Evolutionary conservation across 2,888 invertebrate genomes (phyloP).

Genomic region (Noctua janthe): DNA sequence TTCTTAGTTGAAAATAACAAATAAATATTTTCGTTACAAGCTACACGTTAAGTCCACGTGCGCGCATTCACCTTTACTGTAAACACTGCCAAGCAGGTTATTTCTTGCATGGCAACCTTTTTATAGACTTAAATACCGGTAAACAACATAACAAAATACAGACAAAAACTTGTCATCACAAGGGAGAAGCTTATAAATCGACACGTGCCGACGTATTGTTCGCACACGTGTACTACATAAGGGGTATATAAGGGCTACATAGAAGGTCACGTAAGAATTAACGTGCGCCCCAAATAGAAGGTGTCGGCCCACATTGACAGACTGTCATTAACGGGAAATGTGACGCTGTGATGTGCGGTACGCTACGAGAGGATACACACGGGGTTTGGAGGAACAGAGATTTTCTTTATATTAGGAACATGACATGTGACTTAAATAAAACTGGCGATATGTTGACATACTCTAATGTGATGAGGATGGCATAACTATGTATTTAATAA

Average conservation of each 20-base stretch:
- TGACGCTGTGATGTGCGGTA: conserved; percentile 31
- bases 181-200: conserved; percentile 6
- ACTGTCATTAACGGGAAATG: conserved; percentile 36
- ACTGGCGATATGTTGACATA: neutral
- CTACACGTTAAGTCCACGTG: neutral
- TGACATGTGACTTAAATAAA: neutral
- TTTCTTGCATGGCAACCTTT: neutral
- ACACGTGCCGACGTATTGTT: conserved; percentile 1
- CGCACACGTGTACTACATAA: conserved; percentile 1
- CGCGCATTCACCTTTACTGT: neutral
- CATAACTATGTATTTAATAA: neutral
- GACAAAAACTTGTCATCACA: neutral
- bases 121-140: neutral
- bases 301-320: conserved; percentile 32
- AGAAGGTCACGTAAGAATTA: conserved; percentile 42
- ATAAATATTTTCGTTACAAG: neutral
- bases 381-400: neutral
- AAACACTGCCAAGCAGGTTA: neutral
- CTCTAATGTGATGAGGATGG: neutral
- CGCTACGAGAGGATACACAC: neutral
- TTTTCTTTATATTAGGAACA: neutral
- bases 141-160: neutral
- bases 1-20: neutral
- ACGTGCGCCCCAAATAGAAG: conserved; percentile 44
- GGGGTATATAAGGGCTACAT: neutral